phyloP scores from a whole-genome alignment of 2,113 vertebrate species.

The Myrmophylax atrothorax region DNA sequence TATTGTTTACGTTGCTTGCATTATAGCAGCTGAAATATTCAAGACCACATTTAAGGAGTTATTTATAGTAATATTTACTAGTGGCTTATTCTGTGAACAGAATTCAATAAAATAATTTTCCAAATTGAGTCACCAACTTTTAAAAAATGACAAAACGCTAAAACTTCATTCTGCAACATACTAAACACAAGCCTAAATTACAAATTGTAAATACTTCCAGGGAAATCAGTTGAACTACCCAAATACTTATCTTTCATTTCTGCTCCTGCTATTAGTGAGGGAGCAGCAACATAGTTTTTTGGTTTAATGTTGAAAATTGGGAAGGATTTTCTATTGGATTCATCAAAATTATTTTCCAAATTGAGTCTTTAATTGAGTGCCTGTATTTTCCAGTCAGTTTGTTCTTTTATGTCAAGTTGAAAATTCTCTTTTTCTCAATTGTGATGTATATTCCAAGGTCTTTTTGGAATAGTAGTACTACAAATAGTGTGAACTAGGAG shows the following conservation, averaged over 20 bases:
- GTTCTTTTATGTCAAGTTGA: constrained; percentile 37
- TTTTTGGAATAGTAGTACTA: background rate
- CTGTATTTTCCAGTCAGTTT: constrained; percentile 67
- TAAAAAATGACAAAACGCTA: background rate
- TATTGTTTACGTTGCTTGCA: background rate
- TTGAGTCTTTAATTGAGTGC: background rate
- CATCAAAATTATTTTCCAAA: background rate
- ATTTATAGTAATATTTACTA: background rate
- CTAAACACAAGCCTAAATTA: background rate
- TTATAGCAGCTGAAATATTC: background rate
- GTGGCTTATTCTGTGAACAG: background rate
- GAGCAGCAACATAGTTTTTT: background rate
- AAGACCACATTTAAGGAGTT: background rate
- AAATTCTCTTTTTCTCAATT: constrained; percentile 15
- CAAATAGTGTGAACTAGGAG: constrained; percentile 1
- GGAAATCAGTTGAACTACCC: background rate
- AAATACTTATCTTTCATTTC: background rate
- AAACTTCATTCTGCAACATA: background rate
- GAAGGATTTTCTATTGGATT: background rate
- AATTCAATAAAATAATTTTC: background rate
- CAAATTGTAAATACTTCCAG: background rate
- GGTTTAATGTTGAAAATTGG: background rate
- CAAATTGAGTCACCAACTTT: background rate
- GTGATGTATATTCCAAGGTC: background rate
- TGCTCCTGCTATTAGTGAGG: background rate